phyloP scores from a whole-genome alignment of 2,113 vertebrate species.

The Eulemur macaco region DNA sequence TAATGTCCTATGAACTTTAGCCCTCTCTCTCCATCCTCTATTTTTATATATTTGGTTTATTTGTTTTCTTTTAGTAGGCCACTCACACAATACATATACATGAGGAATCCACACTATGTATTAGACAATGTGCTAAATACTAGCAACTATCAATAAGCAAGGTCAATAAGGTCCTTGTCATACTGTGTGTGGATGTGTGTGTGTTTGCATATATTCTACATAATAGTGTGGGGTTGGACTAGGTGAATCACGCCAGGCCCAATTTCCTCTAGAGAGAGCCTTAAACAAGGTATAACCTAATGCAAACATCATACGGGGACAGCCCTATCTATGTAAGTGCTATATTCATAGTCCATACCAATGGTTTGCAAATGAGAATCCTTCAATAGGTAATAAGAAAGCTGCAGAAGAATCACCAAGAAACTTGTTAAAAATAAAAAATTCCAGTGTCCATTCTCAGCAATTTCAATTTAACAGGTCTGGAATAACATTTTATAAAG shows the following conservation, averaged over 20 bases:
- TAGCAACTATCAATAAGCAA: constrained; percentile 20
- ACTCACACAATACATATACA: neutral
- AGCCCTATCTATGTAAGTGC: neutral
- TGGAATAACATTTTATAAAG: neutral
- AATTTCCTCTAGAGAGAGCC: neutral
- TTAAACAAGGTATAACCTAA: neutral
- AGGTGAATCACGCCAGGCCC: neutral
- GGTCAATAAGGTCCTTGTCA: neutral
- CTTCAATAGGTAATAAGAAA: neutral
- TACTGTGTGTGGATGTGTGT: neutral
- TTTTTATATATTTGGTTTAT: neutral
- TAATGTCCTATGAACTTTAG: neutral
- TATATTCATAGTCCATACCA: neutral
- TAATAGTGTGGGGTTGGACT: neutral
- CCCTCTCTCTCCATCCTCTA: neutral
- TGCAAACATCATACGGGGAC: neutral
- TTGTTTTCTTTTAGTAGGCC: neutral
- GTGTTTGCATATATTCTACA: neutral
- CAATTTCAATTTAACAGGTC: constrained; percentile 1
- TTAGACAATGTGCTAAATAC: neutral
- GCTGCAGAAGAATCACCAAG: neutral
- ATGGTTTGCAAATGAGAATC: neutral
- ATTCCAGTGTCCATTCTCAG: neutral
- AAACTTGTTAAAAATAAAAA: neutral
- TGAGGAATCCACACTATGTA: neutral